These are phyloP conservation scores for Gambusia affinis DNA, from an alignment of 2,113 vertebrate genomes.

Conservation along the genomic window DNA sequence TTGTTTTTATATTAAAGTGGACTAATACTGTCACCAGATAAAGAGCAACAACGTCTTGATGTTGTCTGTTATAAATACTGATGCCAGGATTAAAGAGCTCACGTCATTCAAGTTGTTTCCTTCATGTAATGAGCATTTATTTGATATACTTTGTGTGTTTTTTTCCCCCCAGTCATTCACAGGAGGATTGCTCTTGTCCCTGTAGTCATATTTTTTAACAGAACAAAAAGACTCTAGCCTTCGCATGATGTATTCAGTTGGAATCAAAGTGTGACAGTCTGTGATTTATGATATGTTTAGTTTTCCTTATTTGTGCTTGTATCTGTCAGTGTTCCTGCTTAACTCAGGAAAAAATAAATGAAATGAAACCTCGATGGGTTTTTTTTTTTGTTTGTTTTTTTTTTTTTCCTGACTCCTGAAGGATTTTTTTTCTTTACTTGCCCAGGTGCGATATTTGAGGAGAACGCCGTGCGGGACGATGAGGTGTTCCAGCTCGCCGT, in stretches of 20 bases:
- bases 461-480: conserved; percentile 92
- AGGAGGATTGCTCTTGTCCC: not conserved
- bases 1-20: too few species aligned
- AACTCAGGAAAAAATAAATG: too few species aligned
- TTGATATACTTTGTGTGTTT: not conserved
- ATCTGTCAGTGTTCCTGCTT: too few species aligned
- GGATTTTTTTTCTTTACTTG: not conserved
- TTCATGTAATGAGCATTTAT: not conserved
- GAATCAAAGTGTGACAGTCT: not conserved
- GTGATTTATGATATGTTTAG: not conserved
- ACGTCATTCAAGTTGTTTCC: not conserved
- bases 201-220: not conserved
- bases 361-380: too few species aligned
- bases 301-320: not conserved
- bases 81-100: not conserved
- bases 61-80: not conserved
- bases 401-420: not conserved
- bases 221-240: not conserved
- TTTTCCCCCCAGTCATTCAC: not conserved
- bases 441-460: conserved; percentile 97
- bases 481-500: conserved; percentile 97
- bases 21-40: too few species aligned
- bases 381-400: too few species aligned
- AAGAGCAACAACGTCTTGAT: not conserved
- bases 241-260: not conserved